Evolutionary conservation across 2,797 vertebrate genomes (phyloP).

Genomic region (Passerculus sandwichensis): DNA sequence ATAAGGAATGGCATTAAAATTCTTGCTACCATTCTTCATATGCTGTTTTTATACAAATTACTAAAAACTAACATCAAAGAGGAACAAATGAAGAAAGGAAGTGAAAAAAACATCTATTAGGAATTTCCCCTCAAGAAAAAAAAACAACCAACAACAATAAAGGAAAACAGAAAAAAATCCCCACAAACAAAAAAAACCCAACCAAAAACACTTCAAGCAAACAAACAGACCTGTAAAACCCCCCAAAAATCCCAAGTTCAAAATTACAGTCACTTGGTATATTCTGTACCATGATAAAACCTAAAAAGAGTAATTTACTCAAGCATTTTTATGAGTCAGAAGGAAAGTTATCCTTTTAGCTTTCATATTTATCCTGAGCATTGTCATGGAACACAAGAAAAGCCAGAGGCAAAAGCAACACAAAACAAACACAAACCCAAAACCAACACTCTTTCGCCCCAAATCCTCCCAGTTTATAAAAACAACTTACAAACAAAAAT

Average conservation of each 20-base stretch:
- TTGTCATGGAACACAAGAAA: neutral
- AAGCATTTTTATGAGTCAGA: neutral
- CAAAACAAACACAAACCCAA: neutral
- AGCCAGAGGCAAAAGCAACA: constrained; percentile 8
- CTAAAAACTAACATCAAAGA: neutral
- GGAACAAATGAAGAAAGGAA: neutral
- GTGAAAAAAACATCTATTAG: neutral
- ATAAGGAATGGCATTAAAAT: neutral
- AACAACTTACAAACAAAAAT: neutral
- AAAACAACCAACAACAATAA: neutral
- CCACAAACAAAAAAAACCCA: neutral
- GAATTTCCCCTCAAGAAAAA: neutral
- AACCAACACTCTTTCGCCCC: rapidly evolving
- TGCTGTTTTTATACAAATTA: neutral
- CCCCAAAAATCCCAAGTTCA: neutral
- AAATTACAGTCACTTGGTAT: neutral
- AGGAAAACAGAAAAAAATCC: neutral
- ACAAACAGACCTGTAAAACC: neutral
- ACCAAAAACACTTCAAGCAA: neutral
- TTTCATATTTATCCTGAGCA: neutral
- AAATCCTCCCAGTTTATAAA: neutral
- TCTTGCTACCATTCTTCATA: neutral
- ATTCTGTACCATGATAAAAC: neutral
- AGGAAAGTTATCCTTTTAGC: neutral
- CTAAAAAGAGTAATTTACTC: neutral